Evolutionary conservation across 2,797 vertebrate species (phyloP).

Genomic region (Fundulus diaphanus): DNA sequence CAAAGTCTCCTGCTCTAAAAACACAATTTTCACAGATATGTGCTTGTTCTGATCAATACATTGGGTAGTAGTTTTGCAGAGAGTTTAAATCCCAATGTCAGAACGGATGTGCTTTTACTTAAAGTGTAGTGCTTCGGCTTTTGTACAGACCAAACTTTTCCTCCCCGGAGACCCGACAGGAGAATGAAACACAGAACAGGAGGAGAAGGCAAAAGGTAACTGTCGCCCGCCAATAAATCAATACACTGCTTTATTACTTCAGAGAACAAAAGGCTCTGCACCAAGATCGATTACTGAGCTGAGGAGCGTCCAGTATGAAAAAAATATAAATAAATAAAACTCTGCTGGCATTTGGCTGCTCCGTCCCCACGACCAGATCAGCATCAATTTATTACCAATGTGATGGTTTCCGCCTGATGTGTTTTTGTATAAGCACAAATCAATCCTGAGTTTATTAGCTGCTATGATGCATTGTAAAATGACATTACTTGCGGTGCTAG

Average conservation of each 20-base stretch:
- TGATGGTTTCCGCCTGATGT: slow-evolving; percentile 75
- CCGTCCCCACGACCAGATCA: slow-evolving; percentile 62
- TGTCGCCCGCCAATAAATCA: slow-evolving; percentile 80
- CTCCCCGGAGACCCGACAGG: slow-evolving; percentile 38
- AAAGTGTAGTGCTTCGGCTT: slow-evolving; percentile 43
- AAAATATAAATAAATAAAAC: slow-evolving; percentile 51
- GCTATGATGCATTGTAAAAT: slow-evolving; percentile 70
- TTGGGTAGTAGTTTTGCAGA: slow-evolving; percentile 32
- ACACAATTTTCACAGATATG: slow-evolving; percentile 10
- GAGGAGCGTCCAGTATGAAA: slow-evolving; percentile 57
- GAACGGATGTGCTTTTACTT: slow-evolving; percentile 37
- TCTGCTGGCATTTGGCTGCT: slow-evolving; percentile 70
- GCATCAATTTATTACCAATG: slow-evolving; percentile 76
- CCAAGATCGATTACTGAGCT: slow-evolving; percentile 72
- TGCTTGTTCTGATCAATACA: slow-evolving; percentile 38
- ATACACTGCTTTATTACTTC: slow-evolving; percentile 83
- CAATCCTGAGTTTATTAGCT: slow-evolving; percentile 76
- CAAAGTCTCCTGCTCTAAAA: not conserved
- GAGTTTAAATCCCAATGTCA: slow-evolving; percentile 47
- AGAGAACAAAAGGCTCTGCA: slow-evolving; percentile 81
- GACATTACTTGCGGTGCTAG: slow-evolving; percentile 61
- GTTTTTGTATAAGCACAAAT: slow-evolving; percentile 78
- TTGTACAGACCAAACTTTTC: slow-evolving; percentile 62
- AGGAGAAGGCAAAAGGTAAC: slow-evolving; percentile 77
- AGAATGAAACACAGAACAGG: slow-evolving; percentile 55